phyloP scores from a whole-genome alignment of 2,888 invertebrate species.

The Tridacna crocea region DNA sequence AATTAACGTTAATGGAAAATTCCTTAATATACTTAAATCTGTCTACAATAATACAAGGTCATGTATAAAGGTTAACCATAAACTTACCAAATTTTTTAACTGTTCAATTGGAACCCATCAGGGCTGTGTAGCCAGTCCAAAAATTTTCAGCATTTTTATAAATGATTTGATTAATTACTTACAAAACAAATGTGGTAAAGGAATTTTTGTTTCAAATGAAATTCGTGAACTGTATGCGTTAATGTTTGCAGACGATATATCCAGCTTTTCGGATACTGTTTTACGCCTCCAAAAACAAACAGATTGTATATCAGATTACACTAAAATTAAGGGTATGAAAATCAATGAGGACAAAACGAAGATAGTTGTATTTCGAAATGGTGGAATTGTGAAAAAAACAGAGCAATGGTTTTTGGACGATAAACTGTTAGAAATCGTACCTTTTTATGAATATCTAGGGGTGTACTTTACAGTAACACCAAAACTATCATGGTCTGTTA shows the following conservation, averaged over 20 bases:
- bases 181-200: background rate
- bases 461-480: slow-evolving; percentile 25
- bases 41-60: background rate
- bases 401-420: slow-evolving; percentile 22
- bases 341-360: background rate
- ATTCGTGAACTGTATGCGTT: background rate
- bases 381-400: slow-evolving; percentile 5
- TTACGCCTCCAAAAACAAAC: background rate
- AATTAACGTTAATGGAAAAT: background rate
- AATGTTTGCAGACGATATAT: slow-evolving; percentile 1
- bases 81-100: background rate
- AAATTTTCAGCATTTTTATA: background rate
- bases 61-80: background rate
- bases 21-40: background rate
- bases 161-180: background rate
- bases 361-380: slow-evolving; percentile 32
- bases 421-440: slow-evolving; percentile 5
- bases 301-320: background rate
- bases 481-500: slow-evolving; percentile 25
- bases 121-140: background rate
- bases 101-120: background rate
- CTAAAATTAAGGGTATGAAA: background rate
- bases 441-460: slow-evolving; percentile 24
- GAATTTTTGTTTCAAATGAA: background rate
- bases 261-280: background rate